Evolutionary conservation across 2,888 invertebrate species (phyloP), one percentile per base, ranked within the genome.

Genomic region (Chironomus riparius): DNA sequence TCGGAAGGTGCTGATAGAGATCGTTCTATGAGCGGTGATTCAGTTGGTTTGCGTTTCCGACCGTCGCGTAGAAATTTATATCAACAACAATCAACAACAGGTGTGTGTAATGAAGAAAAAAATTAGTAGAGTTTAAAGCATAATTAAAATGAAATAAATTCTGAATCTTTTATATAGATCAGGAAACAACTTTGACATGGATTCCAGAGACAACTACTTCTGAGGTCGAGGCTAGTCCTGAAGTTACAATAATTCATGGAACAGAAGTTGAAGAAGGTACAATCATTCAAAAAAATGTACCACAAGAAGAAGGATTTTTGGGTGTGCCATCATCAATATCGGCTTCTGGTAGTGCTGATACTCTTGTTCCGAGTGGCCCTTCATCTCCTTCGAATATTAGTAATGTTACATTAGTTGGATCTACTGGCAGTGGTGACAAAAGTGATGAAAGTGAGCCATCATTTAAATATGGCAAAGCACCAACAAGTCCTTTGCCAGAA

Each of bases 321-420:
- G 74, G 74, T 4, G 74, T 74, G 4, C 74, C 74, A 22, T 91
- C 90, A 83, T 89, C 90, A 68, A 88, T 91, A 80, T 88, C 90
- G 0, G 88, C 87, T 0, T 92, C 92, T 0, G 91, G 90, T 12
- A 92, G 92, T 81, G 89, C 91, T 74, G 93, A 93, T 81, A 92
- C 92, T 0, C 83, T 92, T 21, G 92, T 91, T 83, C 92, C 92
- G 89, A 84, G 77, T 69, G 72, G 50, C 5, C 91, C 91, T 24
- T 90, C 88, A 2, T 92, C 92, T 0, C 92, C 92, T 0, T 90
- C 92, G 65, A 92, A 90, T 76, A 83, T 91, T 15, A 92, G 92
- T 80, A 90, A 91, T 10, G 89, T 90, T 0, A 92, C 92, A 0
- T 81, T 92, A 69, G 88, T 92, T 0, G 91, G 90, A 0, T 86